Base-by-base conservation (phyloP, 2,797 vertebrate species). In the Columba guinea region DNA sequence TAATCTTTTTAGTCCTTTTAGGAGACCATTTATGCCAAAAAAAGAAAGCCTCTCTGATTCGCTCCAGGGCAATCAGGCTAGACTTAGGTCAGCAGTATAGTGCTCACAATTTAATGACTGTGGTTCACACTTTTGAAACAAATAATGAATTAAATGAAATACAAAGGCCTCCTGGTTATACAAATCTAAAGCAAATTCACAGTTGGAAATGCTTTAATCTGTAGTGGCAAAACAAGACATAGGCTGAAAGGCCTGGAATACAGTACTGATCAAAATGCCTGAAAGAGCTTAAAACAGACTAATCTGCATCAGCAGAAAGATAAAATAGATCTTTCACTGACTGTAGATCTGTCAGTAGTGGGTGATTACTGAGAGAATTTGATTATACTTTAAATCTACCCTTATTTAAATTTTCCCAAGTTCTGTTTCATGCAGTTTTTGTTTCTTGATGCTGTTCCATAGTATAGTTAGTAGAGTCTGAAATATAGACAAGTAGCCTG, bases 381-480 rank as follows among this genome's bases (percentile, higher is more conserved):
- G 71, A 96, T 92, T 95, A 87, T 85, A 77, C 22, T 91, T 93
- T 77, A 94, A 94, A 92, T 85, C 49, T 28, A 34, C 32, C 24
- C 5, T 63, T 76, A 39, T 71, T 74, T 60, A 77, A 62, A 10
- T 23, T 89, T 94, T 80, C 64, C 53, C 44, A 77, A 32, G 34
- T 63, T 56, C n/a, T 93, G 15, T 20, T 52, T 82, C 30, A n/a
- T 41, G 34, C 46, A 70, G 17, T 83, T 77, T 49, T 13, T 78
- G 23, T n/a, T 90, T 52, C 58, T 77, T 83, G 49, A 59, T 1
- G 1, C 5, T 23, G 26, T 65, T 87, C 82, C 35, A 21, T 14
- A 24, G n/a, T 21, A 13, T 13, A 53, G n/a, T 28, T 41, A 46
- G 34, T 21, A 15, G 37, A 62, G 30, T 26, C 70, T 63, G n/a